Evolutionary conservation across 1,140 invertebrate species (phyloP), one percentile per base, ranked within the genome.

Genomic region (Zophobas morio): DNA sequence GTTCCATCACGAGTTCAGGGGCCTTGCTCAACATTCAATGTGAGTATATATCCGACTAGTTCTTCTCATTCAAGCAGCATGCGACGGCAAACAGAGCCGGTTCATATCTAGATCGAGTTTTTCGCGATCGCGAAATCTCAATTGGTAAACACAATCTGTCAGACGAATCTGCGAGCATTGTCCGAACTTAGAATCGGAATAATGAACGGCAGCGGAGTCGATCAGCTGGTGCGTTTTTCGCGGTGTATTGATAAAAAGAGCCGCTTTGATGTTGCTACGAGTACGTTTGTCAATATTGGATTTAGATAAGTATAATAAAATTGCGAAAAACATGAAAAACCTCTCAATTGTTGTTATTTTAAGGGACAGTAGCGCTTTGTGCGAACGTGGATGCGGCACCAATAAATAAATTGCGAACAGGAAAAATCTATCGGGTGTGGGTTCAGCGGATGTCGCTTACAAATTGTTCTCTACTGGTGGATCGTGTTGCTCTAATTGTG

Each of bases 1-100:
- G 34, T 88, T 88, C 90, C 8, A 85, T 90, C 63, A 88, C 87
- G 57, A 91, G 90, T 80, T 86, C 86, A 40, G 86, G 89, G 4
- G 90, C 89, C 3, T 85, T 86, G 5, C 85, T 92, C 39, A 89
- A 90, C 81, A 89, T 92, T 60, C 86, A 89, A 82, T 92, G 91
- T 92, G 87, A 91, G 91, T 91, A 82, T 20, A 20, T 20, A 20
- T 20, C 49, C 42, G 49, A 51, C 49, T 20, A 20, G 20, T 20
- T 51, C 49, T 51, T 51, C 49, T 6, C n/a, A 8, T 60, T 42
- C 39, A 2, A 63, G 35, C 60, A 6, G 36, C 39, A 37, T 20
- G 60, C 60, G n/a, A 42, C 60, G n/a, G 56, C 60, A 66, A 36
- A 36, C 37, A 66, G 6, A 2, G 60, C 4, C 49, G 49, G 60